Percentiles rank a stretch among this genome's conserved stretches.
Evolutionary conservation across 2,797 vertebrate species (phyloP).

Genomic region (Lacerta viridis): DNA sequence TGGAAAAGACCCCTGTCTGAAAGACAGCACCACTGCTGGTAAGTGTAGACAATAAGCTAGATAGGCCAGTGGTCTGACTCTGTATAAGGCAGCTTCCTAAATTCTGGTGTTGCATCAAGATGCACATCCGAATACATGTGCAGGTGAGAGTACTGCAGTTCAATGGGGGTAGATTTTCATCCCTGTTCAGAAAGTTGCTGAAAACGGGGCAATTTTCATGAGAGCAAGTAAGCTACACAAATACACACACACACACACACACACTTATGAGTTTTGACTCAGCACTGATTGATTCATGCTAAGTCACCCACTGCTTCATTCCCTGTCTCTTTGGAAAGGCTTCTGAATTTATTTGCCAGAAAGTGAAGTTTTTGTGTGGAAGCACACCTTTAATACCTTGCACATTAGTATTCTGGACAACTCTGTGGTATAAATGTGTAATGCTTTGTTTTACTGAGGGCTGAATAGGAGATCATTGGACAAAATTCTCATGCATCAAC

Average conservation of each 20-base stretch:
- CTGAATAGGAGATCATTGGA: constrained; percentile 73
- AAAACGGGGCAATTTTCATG: neutral
- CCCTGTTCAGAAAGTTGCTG: neutral
- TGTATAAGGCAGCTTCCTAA: too few relatives aligned
- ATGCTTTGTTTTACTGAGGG: constrained; percentile 65
- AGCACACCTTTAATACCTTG: constrained; percentile 25
- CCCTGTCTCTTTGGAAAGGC: neutral
- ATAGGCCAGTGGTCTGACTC: too few relatives aligned
- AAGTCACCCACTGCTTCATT: neutral
- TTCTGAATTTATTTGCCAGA: constrained; percentile 2
- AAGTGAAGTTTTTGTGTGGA: constrained; percentile 31
- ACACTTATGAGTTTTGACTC: neutral
- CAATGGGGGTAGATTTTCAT: neutral
- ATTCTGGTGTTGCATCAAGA: neutral
- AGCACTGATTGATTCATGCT: neutral
- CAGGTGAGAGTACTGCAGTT: neutral
- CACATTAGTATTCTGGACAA: constrained; percentile 62
- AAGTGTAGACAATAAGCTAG: too few relatives aligned
- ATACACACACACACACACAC: neutral
- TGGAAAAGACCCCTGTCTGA: too few relatives aligned
- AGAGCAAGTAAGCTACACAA: neutral
- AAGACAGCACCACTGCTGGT: too few relatives aligned
- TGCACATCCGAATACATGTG: neutral
- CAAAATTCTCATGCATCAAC: constrained; percentile 64
- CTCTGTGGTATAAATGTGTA: constrained; percentile 63